phyloP scores from a whole-genome alignment of 1,140 invertebrate species.

The Drosophila bocki region DNA sequence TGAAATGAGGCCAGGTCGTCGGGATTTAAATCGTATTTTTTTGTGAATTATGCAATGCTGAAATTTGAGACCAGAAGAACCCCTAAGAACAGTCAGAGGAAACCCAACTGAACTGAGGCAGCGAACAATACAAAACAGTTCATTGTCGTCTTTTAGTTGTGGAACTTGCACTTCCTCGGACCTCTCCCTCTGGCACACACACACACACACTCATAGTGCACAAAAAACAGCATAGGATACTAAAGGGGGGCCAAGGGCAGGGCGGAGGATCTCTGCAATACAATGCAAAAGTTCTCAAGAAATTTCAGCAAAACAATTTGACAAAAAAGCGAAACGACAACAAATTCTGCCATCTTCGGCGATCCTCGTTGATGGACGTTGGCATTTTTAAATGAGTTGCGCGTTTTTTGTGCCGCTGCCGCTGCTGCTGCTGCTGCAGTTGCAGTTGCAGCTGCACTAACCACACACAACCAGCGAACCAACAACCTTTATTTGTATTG shows the following conservation, averaged over 20 bases:
- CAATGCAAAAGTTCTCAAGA: conserved; percentile 83
- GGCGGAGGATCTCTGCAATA: conserved; percentile 66
- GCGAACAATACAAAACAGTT: conserved; percentile 69
- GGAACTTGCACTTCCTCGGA: conserved; percentile 75
- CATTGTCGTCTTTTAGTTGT: conserved; percentile 77
- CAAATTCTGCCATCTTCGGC: conserved; percentile 83
- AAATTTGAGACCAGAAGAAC: conserved; percentile 19
- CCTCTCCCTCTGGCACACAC: conserved; percentile 63
- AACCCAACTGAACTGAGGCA: conserved; percentile 28
- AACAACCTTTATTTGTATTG: conserved; percentile 46
- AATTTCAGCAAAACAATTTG: conserved; percentile 84
- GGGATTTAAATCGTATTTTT: conserved; percentile 10
- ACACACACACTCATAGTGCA: background rate
- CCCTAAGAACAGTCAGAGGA: background rate
- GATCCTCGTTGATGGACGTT: conserved; percentile 83
- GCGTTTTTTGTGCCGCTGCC: conserved; percentile 71
- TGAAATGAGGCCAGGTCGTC: conserved; percentile 37
- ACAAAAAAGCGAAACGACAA: conserved; percentile 83
- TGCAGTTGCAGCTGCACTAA: conserved; percentile 76
- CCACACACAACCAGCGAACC: conserved; percentile 55
- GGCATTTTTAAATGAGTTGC: conserved; percentile 83
- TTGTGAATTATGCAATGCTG: conserved; percentile 44
- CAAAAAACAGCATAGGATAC: conserved; percentile 19
- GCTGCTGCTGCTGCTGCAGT: conserved; percentile 29
- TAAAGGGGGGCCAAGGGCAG: conserved; percentile 24